Evolutionary conservation across 2,888 invertebrate genomes (phyloP).

Genomic region (Andricus quercusramuli): DNA sequence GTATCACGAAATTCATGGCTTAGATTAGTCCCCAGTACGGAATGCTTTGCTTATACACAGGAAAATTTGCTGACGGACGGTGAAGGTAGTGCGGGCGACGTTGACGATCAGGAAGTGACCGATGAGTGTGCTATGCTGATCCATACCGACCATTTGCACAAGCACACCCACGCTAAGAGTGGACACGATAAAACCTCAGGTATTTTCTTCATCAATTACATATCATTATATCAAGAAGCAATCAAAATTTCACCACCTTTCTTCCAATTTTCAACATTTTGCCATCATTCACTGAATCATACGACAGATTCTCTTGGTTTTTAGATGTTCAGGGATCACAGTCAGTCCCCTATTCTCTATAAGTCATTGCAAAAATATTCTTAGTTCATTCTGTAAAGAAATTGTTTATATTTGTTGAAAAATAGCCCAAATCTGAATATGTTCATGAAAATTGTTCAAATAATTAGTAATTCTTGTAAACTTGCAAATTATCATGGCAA

Average conservation of each 20-base stretch:
- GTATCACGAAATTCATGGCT: background rate
- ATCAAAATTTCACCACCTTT: background rate
- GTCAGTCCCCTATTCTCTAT: no score
- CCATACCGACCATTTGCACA: slow-evolving; percentile 78
- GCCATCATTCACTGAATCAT: background rate
- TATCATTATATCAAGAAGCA: background rate
- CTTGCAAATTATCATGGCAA: no score
- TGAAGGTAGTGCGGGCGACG: slow-evolving; percentile 81
- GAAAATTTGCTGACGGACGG: slow-evolving; percentile 83
- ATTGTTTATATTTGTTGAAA: no score
- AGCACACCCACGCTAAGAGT: slow-evolving; percentile 70
- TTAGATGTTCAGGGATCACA: background rate
- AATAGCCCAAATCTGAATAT: no score
- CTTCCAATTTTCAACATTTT: background rate
- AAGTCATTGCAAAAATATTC: no score
- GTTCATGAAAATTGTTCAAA: no score
- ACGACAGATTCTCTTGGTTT: background rate
- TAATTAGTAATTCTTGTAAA: no score
- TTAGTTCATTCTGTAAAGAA: no score
- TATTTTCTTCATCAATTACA: slow-evolving; percentile 4
- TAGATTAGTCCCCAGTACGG: slow-evolving; percentile 5
- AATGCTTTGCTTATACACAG: slow-evolving; percentile 70
- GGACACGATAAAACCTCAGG: slow-evolving; percentile 66
- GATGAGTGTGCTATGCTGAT: slow-evolving; percentile 87
- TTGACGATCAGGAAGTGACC: slow-evolving; percentile 83